A percentile compares a stretch with the other conserved stretches of the same genome.
Evolutionary conservation across 2,113 vertebrate genomes (phyloP).

Genomic region (Gnathonemus longibarbis): DNA sequence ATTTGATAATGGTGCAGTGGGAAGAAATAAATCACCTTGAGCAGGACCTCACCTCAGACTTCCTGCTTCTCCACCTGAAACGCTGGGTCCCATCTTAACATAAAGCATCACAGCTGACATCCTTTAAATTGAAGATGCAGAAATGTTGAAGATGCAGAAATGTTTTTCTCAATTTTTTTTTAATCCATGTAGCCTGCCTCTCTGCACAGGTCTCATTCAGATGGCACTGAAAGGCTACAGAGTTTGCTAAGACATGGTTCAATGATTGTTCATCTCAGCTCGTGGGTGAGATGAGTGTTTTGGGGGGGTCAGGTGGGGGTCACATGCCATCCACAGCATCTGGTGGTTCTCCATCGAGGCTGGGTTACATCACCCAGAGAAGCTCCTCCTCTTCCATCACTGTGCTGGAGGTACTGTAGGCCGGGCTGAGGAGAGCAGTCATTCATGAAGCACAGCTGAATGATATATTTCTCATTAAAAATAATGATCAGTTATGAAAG

Average conservation of each 20-base stretch:
- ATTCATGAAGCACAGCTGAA: not conserved
- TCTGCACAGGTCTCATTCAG: not conserved
- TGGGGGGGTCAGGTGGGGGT: not conserved
- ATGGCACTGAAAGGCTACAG: not conserved
- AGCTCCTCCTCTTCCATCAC: not conserved
- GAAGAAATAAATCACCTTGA: not conserved
- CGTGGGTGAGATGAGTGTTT: not conserved
- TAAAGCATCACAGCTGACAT: not conserved
- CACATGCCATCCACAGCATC: not conserved
- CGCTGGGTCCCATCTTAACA: not conserved
- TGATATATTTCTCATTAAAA: not conserved
- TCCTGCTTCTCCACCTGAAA: not conserved
- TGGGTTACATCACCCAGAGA: not conserved
- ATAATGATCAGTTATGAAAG: not conserved
- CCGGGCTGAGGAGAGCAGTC: not conserved
- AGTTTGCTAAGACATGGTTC: not conserved
- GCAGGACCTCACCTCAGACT: not conserved
- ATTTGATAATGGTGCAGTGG: not conserved
- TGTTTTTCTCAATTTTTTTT: not conserved
- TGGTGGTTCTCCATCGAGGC: not conserved
- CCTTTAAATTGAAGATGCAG: not conserved
- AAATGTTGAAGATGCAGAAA: not conserved
- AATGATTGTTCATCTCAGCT: not conserved
- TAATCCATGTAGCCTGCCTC: not conserved
- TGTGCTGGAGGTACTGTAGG: not conserved